Percentiles rank a stretch among this genome's conserved stretches.
Conservation (phyloP, 2,797 vertebrate genomes). For the Chrysocyon brachyurus region DNA sequence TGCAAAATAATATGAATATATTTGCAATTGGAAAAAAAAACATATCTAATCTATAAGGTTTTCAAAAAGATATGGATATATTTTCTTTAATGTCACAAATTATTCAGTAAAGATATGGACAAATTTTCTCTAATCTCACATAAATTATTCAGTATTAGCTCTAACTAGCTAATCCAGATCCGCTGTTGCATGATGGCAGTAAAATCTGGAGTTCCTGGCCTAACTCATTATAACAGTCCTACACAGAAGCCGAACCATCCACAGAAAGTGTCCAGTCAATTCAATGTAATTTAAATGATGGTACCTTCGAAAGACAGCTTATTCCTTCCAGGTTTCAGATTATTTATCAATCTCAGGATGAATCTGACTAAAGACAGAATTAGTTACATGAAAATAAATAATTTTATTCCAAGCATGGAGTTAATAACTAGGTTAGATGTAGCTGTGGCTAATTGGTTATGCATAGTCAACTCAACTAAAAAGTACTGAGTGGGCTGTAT, state of each 20-base stretch:
- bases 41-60: neutral
- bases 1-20: neutral
- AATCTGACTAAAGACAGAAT: neutral
- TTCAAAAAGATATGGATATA: neutral
- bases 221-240: accelerated
- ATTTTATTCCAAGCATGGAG: neutral
- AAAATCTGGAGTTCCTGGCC: neutral
- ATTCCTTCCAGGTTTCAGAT: neutral
- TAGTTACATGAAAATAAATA: neutral
- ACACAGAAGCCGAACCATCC: neutral
- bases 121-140: neutral
- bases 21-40: neutral
- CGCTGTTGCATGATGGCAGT: accelerated
- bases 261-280: accelerated
- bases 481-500: neutral
- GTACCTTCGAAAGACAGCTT: neutral
- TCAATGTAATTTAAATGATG: neutral
- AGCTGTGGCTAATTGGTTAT: neutral
- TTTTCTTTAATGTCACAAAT: neutral
- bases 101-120: neutral
- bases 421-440: neutral
- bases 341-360: neutral
- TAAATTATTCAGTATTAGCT: neutral
- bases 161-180: neutral
- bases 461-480: neutral